Percentiles rank a stretch among this genome's conserved stretches.
Evolutionary conservation across 2,888 invertebrate species (phyloP).

Genomic region (Schizaphis graminum): DNA sequence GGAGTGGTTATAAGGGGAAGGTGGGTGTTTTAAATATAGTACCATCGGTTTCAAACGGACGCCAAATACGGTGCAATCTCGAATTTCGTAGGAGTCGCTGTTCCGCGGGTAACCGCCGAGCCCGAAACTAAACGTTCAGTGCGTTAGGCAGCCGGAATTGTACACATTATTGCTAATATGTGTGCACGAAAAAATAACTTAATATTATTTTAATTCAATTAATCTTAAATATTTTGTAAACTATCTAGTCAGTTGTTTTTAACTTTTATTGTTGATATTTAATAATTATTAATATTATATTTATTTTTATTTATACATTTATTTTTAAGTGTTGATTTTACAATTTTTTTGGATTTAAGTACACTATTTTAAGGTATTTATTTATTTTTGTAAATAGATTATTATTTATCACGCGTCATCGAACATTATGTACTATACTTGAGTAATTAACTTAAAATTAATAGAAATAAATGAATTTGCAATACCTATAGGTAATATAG

Average conservation of each 20-base stretch:
- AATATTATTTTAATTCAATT: neutral
- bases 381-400: neutral
- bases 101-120: slow-evolving; percentile 54
- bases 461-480: neutral
- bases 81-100: slow-evolving; percentile 73
- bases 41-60: slow-evolving; percentile 66
- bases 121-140: slow-evolving; percentile 58
- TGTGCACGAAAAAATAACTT: slow-evolving; percentile 23
- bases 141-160: slow-evolving; percentile 65
- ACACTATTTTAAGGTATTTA: slow-evolving; percentile 36
- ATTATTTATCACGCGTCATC: neutral
- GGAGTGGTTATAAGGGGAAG: slow-evolving; percentile 49
- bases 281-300: neutral
- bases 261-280: neutral
- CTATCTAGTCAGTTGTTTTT: neutral
- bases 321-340: neutral
- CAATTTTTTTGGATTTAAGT: slow-evolving; percentile 15
- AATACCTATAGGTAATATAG: neutral
- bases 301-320: neutral
- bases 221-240: neutral
- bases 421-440: neutral
- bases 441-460: neutral
- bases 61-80: slow-evolving; percentile 80
- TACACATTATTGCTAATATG: slow-evolving; percentile 46
- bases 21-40: slow-evolving; percentile 66